A percentile compares a stretch with the other conserved stretches of the same genome.
Conservation (phyloP, 2,888 invertebrate genomes). For the Euclidia mi region DNA sequence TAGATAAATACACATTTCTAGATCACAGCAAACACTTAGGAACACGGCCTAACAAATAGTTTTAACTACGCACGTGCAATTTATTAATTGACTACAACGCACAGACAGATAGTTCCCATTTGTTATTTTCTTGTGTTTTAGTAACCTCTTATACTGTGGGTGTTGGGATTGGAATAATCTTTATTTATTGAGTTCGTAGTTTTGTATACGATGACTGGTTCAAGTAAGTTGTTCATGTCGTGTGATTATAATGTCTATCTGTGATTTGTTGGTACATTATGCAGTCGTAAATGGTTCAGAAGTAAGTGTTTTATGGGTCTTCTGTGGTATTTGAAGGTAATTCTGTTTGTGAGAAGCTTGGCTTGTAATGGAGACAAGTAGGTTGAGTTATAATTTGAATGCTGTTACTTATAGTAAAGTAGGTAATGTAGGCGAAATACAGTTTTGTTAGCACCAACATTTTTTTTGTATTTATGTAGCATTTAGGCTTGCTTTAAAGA, state of each 20-base stretch:
- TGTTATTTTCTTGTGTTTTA: constrained; percentile 71
- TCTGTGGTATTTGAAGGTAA: too few relatives aligned
- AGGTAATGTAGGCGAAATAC: too few relatives aligned
- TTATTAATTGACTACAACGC: constrained; percentile 80
- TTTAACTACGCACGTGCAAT: constrained; percentile 74
- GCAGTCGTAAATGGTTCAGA: not conserved
- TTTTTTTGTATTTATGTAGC: too few relatives aligned
- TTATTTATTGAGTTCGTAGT: constrained; percentile 46
- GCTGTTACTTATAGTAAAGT: too few relatives aligned
- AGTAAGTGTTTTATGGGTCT: too few relatives aligned
- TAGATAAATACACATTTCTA: constrained; percentile 25
- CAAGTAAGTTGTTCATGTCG: constrained; percentile 8
- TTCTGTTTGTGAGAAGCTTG: too few relatives aligned
- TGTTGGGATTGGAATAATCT: constrained; percentile 53
- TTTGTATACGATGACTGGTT: constrained; percentile 28
- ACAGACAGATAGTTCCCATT: constrained; percentile 71
- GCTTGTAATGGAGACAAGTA: too few relatives aligned
- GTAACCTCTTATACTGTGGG: constrained; percentile 67
- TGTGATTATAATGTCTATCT: constrained; percentile 11
- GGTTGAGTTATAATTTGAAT: too few relatives aligned
- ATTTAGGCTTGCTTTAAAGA: too few relatives aligned
- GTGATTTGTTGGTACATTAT: constrained; percentile 10
- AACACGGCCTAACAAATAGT: constrained; percentile 36
- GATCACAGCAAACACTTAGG: constrained; percentile 40
- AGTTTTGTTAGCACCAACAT: too few relatives aligned